phyloP scores from a whole-genome alignment of 2,888 invertebrate genomes.

The Apamea sordens region DNA sequence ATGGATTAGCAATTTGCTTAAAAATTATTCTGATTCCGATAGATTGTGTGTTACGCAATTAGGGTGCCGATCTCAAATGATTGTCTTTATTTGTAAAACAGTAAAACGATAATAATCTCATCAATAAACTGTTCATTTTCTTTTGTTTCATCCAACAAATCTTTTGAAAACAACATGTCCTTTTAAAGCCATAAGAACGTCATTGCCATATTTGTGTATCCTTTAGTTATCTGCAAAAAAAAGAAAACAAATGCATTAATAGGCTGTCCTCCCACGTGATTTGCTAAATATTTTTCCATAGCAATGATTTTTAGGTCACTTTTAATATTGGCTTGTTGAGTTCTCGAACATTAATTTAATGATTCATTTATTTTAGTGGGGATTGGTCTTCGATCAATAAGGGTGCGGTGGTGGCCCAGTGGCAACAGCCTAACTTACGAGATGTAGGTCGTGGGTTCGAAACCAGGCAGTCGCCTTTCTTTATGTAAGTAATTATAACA shows the following conservation, averaged over 20 bases:
- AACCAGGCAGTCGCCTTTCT: neutral
- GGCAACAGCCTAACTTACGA: neutral
- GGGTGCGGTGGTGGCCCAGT: neutral
- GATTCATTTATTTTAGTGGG: neutral
- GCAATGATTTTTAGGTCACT: neutral
- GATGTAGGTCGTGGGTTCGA: neutral
- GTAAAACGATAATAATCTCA: conserved; percentile 15
- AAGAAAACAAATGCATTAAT: conserved; percentile 7
- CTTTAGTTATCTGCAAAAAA: conserved; percentile 30
- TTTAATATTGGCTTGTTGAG: neutral
- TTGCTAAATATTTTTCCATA: conserved; percentile 14
- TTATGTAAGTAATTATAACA: neutral
- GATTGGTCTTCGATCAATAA: no score
- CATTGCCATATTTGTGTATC: conserved; percentile 37
- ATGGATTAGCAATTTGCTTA: no score
- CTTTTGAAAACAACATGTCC: conserved; percentile 7
- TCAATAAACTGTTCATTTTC: conserved; percentile 6
- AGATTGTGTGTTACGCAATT: no score
- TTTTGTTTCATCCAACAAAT: conserved; percentile 12
- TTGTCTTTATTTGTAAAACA: neutral
- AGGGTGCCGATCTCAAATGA: no score
- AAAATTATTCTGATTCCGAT: no score
- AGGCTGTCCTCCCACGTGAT: conserved; percentile 11
- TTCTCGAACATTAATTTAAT: neutral
- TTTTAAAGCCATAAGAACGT: conserved; percentile 29